These are phyloP conservation scores for Leptatherina wallacei DNA, from an alignment of 2,797 vertebrate genomes.

Conservation along the genomic window DNA sequence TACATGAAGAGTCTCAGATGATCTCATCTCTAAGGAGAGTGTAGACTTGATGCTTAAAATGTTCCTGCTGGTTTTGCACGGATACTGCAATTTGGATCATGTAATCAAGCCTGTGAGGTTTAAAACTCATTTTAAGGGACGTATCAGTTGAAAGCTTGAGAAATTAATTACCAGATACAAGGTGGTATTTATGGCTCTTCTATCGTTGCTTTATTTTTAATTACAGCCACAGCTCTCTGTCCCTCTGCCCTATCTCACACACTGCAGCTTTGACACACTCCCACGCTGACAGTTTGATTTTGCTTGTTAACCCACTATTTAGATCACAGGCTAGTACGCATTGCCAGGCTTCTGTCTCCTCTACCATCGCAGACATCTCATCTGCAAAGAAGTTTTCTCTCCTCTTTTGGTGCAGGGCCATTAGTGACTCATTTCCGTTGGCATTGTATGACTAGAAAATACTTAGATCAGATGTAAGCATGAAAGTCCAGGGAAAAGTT, in stretches of 20 bases:
- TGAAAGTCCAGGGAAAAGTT: neutral
- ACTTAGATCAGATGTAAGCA: neutral
- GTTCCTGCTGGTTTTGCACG: neutral
- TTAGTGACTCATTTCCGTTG: neutral
- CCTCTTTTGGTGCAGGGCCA: neutral
- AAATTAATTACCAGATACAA: neutral
- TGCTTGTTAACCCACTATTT: neutral
- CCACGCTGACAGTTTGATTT: conserved; percentile 5
- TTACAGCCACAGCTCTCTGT: neutral
- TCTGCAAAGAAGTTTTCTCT: neutral
- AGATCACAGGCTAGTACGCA: neutral
- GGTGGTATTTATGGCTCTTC: neutral
- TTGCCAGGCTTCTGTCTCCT: neutral
- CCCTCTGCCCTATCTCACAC: conserved; percentile 1
- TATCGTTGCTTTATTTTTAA: neutral
- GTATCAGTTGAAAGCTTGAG: neutral
- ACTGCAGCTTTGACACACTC: neutral
- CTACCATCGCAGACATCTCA: neutral
- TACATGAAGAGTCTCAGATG: neutral
- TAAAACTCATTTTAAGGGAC: neutral
- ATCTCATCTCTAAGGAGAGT: neutral
- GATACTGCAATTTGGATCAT: neutral
- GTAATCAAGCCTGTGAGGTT: neutral
- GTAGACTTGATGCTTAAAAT: neutral
- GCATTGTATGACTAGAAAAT: neutral